Evolutionary conservation across 2,113 vertebrate species (phyloP).

Genomic region (Orycteropus afer): DNA sequence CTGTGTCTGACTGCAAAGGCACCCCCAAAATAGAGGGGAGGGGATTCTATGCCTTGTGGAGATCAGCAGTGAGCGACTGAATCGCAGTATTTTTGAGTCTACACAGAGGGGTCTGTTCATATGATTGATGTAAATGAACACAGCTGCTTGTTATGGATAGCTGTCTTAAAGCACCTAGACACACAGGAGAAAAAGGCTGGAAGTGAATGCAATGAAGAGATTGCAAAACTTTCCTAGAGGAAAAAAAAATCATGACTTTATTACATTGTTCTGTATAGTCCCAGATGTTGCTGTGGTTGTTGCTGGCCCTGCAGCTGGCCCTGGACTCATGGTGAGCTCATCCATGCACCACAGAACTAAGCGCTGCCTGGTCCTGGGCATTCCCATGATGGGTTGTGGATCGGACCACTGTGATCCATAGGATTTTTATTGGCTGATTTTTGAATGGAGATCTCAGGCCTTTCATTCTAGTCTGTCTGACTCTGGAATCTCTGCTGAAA

Average conservation of each 20-base stretch:
- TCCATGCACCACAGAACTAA: no score
- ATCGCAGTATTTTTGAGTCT: slow-evolving; percentile 38
- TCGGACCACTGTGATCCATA: not conserved
- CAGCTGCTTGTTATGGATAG: slow-evolving; percentile 45
- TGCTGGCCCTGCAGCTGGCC: not conserved
- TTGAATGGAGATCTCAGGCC: not conserved
- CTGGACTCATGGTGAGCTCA: not conserved
- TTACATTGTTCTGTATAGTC: not conserved
- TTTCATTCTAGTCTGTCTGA: not conserved
- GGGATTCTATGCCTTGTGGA: slow-evolving; percentile 48
- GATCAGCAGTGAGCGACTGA: not conserved
- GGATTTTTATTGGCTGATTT: not conserved
- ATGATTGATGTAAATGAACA: slow-evolving; percentile 71
- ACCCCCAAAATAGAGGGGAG: slow-evolving; percentile 45
- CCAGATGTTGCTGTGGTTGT: not conserved
- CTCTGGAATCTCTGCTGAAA: not conserved
- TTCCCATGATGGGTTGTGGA: not conserved
- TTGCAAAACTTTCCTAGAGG: not conserved
- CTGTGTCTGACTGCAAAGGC: slow-evolving; percentile 41
- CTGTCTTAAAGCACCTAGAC: slow-evolving; percentile 41
- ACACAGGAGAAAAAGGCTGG: slow-evolving; percentile 42
- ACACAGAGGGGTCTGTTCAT: slow-evolving; percentile 68
- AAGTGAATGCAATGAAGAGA: slow-evolving; percentile 43
- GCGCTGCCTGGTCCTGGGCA: not conserved
- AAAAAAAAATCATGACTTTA: slow-evolving; percentile 39